Conservation (phyloP, 2,888 invertebrate genomes). For the Vanessa cardui region DNA sequence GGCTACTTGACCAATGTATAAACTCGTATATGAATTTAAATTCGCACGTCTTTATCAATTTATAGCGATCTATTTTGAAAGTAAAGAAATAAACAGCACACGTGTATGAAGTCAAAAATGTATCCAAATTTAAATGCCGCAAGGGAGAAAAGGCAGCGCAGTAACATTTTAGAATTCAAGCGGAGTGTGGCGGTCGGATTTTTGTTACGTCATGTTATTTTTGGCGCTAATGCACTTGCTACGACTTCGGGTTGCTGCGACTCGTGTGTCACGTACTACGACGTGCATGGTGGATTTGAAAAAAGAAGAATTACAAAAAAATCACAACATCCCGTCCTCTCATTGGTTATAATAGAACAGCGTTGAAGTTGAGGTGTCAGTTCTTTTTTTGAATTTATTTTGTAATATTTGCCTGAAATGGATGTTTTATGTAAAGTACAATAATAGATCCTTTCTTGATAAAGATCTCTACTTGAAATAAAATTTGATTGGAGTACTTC, state of each 20-base stretch:
- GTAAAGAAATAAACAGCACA: constrained; percentile 1
- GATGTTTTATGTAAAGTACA: no score
- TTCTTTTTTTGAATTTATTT: no score
- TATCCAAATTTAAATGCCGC: constrained; percentile 27
- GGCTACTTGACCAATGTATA: no score
- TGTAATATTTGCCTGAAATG: no score
- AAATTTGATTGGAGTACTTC: no score
- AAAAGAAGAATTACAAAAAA: constrained; percentile 7
- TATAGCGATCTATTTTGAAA: constrained; percentile 2
- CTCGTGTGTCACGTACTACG: constrained; percentile 6
- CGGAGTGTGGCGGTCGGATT: constrained; percentile 32
- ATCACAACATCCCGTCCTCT: not conserved
- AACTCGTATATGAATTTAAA: no score
- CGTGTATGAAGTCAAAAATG: constrained; percentile 1
- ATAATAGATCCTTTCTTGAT: no score
- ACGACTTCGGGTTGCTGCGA: constrained; percentile 1
- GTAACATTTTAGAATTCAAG: constrained; percentile 31
- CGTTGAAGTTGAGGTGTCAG: no score
- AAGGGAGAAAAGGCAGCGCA: constrained; percentile 21
- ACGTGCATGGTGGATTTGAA: constrained; percentile 1
- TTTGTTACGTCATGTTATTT: constrained; percentile 37
- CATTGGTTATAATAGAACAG: no score
- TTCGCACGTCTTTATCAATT: not conserved
- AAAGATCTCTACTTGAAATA: no score
- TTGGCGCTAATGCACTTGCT: constrained; percentile 31